Base-by-base conservation (phyloP, 2,797 vertebrate genomes). In the Pogoniulus pusillus region DNA sequence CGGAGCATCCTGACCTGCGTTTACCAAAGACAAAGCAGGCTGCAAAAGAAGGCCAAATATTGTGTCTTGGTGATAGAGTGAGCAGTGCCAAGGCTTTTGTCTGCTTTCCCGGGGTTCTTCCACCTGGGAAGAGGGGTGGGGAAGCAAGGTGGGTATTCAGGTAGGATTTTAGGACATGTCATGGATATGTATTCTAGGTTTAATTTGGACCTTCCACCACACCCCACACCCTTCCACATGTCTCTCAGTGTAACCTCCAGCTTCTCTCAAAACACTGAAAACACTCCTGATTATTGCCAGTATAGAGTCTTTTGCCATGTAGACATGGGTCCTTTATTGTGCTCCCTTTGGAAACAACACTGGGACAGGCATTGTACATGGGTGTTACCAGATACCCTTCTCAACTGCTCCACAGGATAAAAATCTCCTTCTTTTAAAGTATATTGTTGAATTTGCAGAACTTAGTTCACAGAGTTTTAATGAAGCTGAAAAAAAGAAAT, bases 261-360 rank as follows among this genome's bases (percentile, higher is more conserved):
- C 7, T 49, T 58, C 39, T 34, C 10, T 30, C 16, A 29, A 41
- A 79, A 27, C 49, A 12, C 16, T n/a, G 34, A 14, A 71, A 30
- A 16, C 16, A 10, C 34, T 18, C 20, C 6, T 0, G 2, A 15
- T 17, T 54, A 43, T 35, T 59, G 4, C 0, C 4, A 81, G 47
- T 37, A 34, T 60, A 0, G 0, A 8, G 29, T 17, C 35, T 49
- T n/a, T 58, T 53, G 47, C 55, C 3, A 1, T 16, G 18, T 0
- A 23, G 35, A 53, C 35, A 20, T 7, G 15, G 66, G 30, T 59
- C 75, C 22, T 39, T 77, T 43, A 47, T 41, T 45, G 24, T 20
- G 10, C 22, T 64, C 7, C 43, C 37, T 35, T 85, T 49, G 41
- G n/a, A 30, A 83, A 76, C 0, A 32, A 23, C 7, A 8, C 23